Conservation (phyloP, 1,140 invertebrate genomes). For the Berghia stephanieae region DNA sequence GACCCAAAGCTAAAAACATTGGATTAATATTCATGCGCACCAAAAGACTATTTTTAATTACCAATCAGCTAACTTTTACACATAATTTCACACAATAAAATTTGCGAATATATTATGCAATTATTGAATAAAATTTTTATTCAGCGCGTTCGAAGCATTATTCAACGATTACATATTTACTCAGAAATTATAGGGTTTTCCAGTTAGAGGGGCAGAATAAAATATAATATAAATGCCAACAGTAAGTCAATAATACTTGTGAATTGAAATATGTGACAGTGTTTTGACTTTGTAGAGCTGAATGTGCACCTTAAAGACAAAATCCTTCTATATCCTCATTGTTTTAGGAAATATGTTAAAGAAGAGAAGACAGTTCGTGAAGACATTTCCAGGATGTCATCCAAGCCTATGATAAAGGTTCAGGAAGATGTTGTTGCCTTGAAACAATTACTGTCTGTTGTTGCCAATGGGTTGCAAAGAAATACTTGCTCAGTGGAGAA, state of each 20-base stretch:
- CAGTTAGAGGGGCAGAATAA: too few species aligned
- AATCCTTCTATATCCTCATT: background rate
- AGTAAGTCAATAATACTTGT: background rate
- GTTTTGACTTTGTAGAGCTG: background rate
- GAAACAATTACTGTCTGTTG: constrained; percentile 74
- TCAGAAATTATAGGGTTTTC: too few species aligned
- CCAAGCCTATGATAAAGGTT: constrained; percentile 75
- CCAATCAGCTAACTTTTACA: too few species aligned
- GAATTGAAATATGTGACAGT: background rate
- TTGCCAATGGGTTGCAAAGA: constrained; percentile 67
- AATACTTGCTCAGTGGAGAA: constrained; percentile 76
- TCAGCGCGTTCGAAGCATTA: too few species aligned
- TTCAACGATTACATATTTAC: too few species aligned
- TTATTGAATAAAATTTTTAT: too few species aligned
- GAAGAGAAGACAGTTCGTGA: constrained; percentile 83
- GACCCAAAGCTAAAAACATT: too few species aligned
- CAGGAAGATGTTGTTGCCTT: constrained; percentile 74
- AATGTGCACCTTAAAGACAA: background rate
- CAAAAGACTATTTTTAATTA: too few species aligned
- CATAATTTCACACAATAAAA: too few species aligned
- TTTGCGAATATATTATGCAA: too few species aligned
- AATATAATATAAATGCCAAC: background rate
- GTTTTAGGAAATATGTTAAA: constrained; percentile 82
- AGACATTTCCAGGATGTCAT: constrained; percentile 80
- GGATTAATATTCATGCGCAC: too few species aligned